Evolutionary conservation across 2,113 vertebrate genomes (phyloP), one percentile per base, ranked within the genome.

Genomic region (Cromileptes altivelis): DNA sequence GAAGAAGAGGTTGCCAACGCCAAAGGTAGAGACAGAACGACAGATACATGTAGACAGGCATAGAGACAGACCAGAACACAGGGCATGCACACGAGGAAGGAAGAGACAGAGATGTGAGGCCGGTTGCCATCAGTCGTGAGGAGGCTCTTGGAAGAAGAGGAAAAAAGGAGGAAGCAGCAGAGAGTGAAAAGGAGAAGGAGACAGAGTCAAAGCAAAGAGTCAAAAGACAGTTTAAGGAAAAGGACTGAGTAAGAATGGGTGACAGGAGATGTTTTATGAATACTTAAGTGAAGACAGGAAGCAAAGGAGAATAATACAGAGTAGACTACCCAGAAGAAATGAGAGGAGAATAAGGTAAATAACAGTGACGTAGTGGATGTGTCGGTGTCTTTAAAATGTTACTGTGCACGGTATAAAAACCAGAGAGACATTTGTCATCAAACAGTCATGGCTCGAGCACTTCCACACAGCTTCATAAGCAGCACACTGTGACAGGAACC

Each of bases 361-460:
- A 6, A 30, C 14, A 79, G 11, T n/a, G 21, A 67, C 7, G 4
- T 13, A 13, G 45, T 23, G 42, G 15, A 70, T 57, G 49, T 68
- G 25, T 70, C 18, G 37, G 12, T 68, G n/a, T 61, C 18, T 89
- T 79, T 37, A 62, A 76, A 75, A 74, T 47, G 27, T 70, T 78
- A 50, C 47, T 45, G 65, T 73, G 70, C 50, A 52, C 47, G 23
- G 23, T 21, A 19, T 25, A 55, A 81, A 76, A 78, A 52, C 18
- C 15, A 17, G 4, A 33, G 67, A 70, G 45, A 70, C 27, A 19
- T 64, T 80, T 27, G 0, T 81, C 81, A 91, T 77, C 74, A 88
- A 89, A 87, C 70, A 86, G 81, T 88, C 77, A 80, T 80, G 56
- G 55, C 25, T 21, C 4, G 19, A 70, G 76, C 65, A 53, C 70